Conservation (phyloP, 2,113 vertebrate species). For the Pomatorhinus ruficollis region DNA sequence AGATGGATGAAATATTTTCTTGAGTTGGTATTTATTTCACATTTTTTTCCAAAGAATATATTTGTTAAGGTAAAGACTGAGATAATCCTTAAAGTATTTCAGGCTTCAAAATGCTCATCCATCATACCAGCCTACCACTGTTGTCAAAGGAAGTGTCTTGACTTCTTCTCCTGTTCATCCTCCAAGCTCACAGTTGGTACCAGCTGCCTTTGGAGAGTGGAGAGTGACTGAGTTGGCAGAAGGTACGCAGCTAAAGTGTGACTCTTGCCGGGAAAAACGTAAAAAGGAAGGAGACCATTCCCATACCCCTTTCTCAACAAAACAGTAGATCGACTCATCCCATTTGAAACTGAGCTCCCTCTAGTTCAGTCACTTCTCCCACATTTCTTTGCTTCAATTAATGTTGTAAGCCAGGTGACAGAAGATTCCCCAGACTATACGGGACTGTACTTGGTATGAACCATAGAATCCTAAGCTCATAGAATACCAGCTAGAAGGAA, state of each 20-base stretch:
- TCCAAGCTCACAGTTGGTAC: background rate
- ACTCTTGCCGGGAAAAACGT: background rate
- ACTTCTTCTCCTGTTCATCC: background rate
- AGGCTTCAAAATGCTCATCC: background rate
- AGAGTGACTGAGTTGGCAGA: background rate
- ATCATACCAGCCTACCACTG: background rate
- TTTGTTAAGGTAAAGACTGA: background rate
- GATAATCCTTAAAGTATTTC: background rate
- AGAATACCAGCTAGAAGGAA: background rate
- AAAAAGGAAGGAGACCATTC: background rate
- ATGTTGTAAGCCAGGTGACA: background rate
- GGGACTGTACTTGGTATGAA: background rate
- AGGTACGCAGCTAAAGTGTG: background rate
- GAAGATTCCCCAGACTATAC: background rate
- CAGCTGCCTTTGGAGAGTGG: background rate
- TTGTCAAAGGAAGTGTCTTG: background rate
- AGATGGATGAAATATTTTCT: background rate
- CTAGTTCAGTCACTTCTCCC: background rate
- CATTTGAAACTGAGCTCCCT: background rate
- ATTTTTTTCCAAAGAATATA: background rate
- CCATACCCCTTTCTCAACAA: background rate
- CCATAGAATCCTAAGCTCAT: background rate
- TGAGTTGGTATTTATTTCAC: background rate
- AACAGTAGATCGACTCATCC: background rate
- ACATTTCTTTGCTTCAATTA: background rate